phyloP scores from a whole-genome alignment of 1,140 invertebrate species.

The Rhysida immarginata region DNA sequence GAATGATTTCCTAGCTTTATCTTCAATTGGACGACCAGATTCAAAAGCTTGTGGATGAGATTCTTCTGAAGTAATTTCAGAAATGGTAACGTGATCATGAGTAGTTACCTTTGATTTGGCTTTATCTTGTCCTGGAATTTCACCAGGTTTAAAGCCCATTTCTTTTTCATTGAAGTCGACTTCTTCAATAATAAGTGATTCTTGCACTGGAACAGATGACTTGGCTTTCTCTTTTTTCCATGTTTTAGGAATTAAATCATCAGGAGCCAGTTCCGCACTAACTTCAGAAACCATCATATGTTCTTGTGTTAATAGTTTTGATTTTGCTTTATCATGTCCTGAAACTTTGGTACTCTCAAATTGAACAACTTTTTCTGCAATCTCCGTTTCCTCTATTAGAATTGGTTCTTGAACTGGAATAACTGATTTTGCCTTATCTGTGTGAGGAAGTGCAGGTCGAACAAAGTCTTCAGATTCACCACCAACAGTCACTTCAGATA shows the following conservation, averaged over 20 bases:
- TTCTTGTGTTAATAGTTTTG: slow-evolving; percentile 63
- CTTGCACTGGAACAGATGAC: neutral
- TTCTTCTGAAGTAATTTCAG: neutral
- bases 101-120: neutral
- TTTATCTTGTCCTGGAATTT: slow-evolving; percentile 4
- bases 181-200: neutral
- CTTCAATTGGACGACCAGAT: neutral
- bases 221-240: slow-evolving; percentile 46
- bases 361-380: slow-evolving; percentile 61
- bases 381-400: slow-evolving; percentile 47
- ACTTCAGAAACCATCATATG: slow-evolving; percentile 66
- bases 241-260: slow-evolving; percentile 52
- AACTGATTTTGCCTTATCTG: slow-evolving; percentile 10
- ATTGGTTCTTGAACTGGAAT: slow-evolving; percentile 11
- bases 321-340: slow-evolving; percentile 62
- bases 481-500: slow-evolving; percentile 13
- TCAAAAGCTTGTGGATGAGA: neutral
- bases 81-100: neutral
- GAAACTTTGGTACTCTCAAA: slow-evolving; percentile 51
- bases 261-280: slow-evolving; percentile 53
- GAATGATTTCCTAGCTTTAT: neutral
- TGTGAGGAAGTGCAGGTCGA: slow-evolving; percentile 27
- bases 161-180: slow-evolving; percentile 4
- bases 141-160: neutral
- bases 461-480: slow-evolving; percentile 43